Base-by-base conservation (phyloP, 2,797 vertebrate genomes). In the Acridotheres tristis region DNA sequence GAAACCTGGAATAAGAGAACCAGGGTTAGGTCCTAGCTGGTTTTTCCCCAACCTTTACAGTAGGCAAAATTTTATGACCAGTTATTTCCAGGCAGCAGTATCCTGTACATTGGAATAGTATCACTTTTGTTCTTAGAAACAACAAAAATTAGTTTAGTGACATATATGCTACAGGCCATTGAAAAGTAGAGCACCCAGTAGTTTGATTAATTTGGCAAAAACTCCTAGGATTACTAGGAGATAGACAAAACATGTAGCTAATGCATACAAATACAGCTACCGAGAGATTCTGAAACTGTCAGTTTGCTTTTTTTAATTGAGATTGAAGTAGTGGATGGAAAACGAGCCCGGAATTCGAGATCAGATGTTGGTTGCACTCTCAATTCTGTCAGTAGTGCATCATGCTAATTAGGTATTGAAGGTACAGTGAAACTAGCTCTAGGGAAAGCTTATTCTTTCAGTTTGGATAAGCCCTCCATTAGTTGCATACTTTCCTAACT, bases 121-220 rank as follows among this genome's bases (percentile, higher is more conserved):
- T 79, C 10, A 11, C 11, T 87, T 42, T 50, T 83, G 6, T 20
- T 77, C 40, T 54, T 62, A 71, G 30, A 80, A 88, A 40, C 4
- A 55, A 25, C 20, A 47, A 68, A 81, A 89, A 32, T 32, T 10
- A 62, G 8, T 68, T 85, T 0, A 63, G 51, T 3, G 2, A 30
- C 5, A 34, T 1, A 1, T 0, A 0, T 85, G 34, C 27, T 0
- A 0, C 4, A 4, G 29, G 34, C 83, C n/a, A 10, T 14, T 72
- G 20, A 51, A 32, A 82, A 61, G 22, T 11, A 25, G 8, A 61
- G 8, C n/a, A 67, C 10, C 4, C 25, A 16, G 16, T n/a, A 47
- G 19, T 78, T 62, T 25, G 7, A 48, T 76, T 77, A 23, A 57
- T 93, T 84, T 75, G 54, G n/a, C 30, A 62, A 53, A 67, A 45